Evolutionary conservation across 2,888 invertebrate genomes (phyloP), one percentile per base, ranked within the genome.

Genomic region (Drosophila cognata): DNA sequence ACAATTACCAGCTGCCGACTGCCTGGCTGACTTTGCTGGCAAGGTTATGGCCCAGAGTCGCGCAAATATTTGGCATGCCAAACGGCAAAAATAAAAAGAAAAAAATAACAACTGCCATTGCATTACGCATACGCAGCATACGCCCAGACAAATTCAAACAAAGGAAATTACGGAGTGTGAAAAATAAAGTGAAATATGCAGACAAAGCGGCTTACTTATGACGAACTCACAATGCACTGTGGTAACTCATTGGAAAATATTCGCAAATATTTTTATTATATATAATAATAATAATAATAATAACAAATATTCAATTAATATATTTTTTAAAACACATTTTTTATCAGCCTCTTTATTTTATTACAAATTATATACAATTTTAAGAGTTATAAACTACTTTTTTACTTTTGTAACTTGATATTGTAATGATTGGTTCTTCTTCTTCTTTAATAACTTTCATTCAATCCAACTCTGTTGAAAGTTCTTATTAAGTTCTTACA

Each of bases 91-190:
- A 52, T 41, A 51, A 74, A 67, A 46, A 7, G 36, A 18, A 46
- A 16, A 16, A 46, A 50, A 59, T 5, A 52, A 52, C 46, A 74
- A 73, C 78, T 67, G 52, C 66, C 81, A 78, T 69, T 63, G 62
- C 82, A 89, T 82, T 85, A 86, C 82, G 81, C 83, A 88, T 86
- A 86, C 90, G 85, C 88, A 78, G 52, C 46, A 78, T 68, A 71
- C 78, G 81, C 84, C 84, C 59, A 38, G 36, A 67, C 81, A 65
- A 62, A 69, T 61, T 71, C 57, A 59, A 81, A 81, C 77, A 78
- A 77, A 77, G 77, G 51, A 88, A 86, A 86, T 87, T 88, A 90
- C 79, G 75, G 77, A 81, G 90, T 87, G 86, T 83, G 84, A 90
- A 90, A 88, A 77, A 80, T 90, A 82, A 82, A 83, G 83, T 78